Percentiles rank a stretch among this genome's conserved stretches.
Evolutionary conservation across 2,113 vertebrate species (phyloP).

Genomic region (Sander vitreus): DNA sequence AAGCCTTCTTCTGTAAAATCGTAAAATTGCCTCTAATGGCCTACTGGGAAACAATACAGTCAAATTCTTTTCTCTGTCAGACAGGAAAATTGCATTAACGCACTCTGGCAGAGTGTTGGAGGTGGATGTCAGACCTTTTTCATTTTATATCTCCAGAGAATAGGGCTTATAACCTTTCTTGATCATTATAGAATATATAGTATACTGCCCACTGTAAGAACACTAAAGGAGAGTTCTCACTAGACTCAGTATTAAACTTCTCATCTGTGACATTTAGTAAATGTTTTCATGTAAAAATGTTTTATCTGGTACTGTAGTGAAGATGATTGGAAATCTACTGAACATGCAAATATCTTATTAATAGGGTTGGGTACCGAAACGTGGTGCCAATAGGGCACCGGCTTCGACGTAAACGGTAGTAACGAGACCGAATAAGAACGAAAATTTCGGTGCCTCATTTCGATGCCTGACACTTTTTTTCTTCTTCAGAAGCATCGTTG

Average conservation of each 20-base stretch:
- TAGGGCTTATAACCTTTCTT: neutral
- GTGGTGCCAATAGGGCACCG: no score
- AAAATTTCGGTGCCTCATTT: no score
- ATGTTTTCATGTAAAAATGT: neutral
- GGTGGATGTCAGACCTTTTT: neutral
- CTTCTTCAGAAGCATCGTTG: no score
- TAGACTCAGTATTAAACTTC: no score
- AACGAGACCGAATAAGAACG: no score
- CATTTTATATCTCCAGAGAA: neutral
- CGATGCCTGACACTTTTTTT: no score
- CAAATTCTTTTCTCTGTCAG: neutral
- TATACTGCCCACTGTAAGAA: neutral
- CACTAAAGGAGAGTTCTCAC: neutral
- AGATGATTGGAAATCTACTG: no score
- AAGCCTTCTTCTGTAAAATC: constrained; percentile 21
- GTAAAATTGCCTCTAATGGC: constrained; percentile 33
- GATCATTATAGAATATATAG: neutral
- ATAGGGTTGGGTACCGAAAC: no score
- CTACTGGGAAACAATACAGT: constrained; percentile 9
- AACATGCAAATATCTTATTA: no score
- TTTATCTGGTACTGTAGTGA: neutral
- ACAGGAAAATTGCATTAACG: constrained; percentile 8
- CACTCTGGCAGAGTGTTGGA: neutral
- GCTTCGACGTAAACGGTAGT: no score
- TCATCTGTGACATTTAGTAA: neutral